Base-by-base conservation (phyloP, 92 coral and sea anemone genomes). In the Bergia sp. region DNA sequence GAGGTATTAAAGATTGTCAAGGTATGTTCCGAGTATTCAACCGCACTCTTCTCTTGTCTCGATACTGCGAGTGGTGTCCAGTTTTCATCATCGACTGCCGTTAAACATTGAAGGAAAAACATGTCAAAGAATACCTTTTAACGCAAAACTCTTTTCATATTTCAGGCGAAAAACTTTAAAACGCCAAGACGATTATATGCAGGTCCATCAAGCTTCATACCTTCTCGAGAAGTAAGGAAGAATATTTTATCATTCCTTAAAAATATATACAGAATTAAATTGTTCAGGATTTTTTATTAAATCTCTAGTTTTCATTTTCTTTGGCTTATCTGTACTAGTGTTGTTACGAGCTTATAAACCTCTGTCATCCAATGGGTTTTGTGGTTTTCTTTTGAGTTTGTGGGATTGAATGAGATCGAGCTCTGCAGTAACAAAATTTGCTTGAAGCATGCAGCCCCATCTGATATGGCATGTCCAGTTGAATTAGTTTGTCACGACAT, bases 121-220 rank as follows among this genome's bases (percentile, higher is more conserved):
- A 11, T 39, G 2, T 21, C 37, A 50, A 41, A 73, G 67, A 86
- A 58, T 81, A 50, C 18, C 81, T 85, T 85, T 67, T 86, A 40
- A 72, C 21, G 37, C 64, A 71, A 61, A 86, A 82, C 55, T 49
- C 72, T 81, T 87, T 85, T 74, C 85, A 29, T 89, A 64, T 75
- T 88, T 42, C 91, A 97, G 99, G 91, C 80, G 79, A 94, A 89
- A 80, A 96, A 93, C 3, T 88, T 95, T 36, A 95, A 92, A 86
- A 91, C 93, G 39, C 99, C 99, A 5, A 89, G 99, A 86, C 69
- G 91, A 39, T 85, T 97, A 37, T 85, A 93, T 88, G 92, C 92
- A 78, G 99, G 99, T 1, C 97, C 99, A 8, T 90, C 99, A 41
- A 89, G 76, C 49, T 97, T 97, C 73, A 93, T 97, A 44, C 96